Conservation (phyloP, 2,113 vertebrate species). For the Elachura formosa region DNA sequence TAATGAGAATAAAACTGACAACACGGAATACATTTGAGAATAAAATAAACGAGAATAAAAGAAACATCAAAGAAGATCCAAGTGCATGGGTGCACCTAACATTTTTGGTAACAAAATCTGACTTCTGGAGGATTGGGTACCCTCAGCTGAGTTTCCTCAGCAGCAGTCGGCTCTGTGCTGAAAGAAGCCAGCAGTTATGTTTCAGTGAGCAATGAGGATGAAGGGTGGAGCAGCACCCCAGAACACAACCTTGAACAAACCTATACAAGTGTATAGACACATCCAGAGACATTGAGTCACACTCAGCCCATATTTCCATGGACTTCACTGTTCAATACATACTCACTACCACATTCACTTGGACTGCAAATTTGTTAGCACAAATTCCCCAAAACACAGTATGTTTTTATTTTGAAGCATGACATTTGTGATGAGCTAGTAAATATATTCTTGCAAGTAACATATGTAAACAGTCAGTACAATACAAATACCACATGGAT, state of each 20-base stretch:
- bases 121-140: neutral
- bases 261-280: neutral
- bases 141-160: neutral
- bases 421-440: neutral
- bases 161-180: neutral
- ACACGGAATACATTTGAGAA: neutral
- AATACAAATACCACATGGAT: neutral
- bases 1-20: neutral
- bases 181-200: neutral
- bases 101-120: neutral
- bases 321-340: neutral
- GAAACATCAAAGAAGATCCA: neutral
- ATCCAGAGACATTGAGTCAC: neutral
- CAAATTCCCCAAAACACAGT: neutral
- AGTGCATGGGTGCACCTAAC: neutral
- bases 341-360: neutral
- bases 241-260: neutral
- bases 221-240: neutral
- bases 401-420: neutral
- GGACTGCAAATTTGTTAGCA: neutral
- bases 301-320: neutral
- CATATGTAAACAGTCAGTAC: neutral
- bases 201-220: neutral
- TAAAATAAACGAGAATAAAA: neutral
- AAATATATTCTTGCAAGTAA: neutral